Evolutionary conservation across 2,888 invertebrate genomes (phyloP).

Genomic region (Aelia acuminata): DNA sequence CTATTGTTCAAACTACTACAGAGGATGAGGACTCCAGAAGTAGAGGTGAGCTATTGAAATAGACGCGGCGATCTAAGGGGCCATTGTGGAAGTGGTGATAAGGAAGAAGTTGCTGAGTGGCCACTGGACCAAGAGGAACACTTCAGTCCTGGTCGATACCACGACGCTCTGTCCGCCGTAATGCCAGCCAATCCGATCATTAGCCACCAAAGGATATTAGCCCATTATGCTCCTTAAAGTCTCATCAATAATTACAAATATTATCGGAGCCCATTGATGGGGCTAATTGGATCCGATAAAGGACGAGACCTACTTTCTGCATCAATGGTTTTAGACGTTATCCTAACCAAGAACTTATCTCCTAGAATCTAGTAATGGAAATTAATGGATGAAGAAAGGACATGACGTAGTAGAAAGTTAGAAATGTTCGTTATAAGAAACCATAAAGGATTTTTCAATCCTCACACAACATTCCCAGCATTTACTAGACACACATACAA

Average conservation of each 20-base stretch:
- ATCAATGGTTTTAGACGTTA: not conserved
- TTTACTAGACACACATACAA: no score
- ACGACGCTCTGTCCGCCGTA: not conserved
- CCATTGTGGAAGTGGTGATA: constrained; percentile 13
- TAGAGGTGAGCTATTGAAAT: not conserved
- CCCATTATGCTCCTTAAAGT: not conserved
- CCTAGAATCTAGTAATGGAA: not conserved
- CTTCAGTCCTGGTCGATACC: no score
- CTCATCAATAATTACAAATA: not conserved
- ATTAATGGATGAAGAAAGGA: not conserved
- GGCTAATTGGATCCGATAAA: not conserved
- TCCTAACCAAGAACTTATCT: not conserved
- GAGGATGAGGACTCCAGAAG: not conserved
- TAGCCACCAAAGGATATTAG: not conserved
- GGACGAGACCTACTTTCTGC: not conserved
- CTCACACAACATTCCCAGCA: no score
- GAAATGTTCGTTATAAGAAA: no score
- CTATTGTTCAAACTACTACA: not conserved
- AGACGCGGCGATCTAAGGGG: not conserved
- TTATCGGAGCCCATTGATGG: not conserved
- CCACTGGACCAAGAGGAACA: constrained; percentile 10
- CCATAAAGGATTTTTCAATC: no score
- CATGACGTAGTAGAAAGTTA: not conserved
- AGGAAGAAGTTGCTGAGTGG: constrained; percentile 13
- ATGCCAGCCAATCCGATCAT: not conserved